A percentile compares a stretch with the other conserved stretches of the same genome.
Evolutionary conservation across 2,888 invertebrate genomes (phyloP).

Genomic region (Acrocera orbiculus): DNA sequence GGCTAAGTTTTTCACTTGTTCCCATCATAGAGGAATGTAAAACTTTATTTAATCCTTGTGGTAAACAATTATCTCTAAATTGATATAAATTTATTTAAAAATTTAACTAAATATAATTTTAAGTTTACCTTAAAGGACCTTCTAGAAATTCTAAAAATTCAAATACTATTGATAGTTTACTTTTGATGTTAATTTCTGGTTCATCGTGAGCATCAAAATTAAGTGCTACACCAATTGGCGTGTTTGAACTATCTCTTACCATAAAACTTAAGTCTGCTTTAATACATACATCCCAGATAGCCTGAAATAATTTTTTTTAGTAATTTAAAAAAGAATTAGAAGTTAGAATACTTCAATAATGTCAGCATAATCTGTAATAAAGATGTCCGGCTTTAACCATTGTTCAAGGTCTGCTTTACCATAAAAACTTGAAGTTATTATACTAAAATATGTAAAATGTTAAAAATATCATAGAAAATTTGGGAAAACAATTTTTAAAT

Average conservation of each 20-base stretch:
- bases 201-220: slow-evolving; percentile 72
- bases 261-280: slow-evolving; percentile 58
- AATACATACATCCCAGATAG: slow-evolving; percentile 51
- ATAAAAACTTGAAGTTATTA: slow-evolving; percentile 70
- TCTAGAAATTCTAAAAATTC: slow-evolving; percentile 63
- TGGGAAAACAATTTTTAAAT: too few relatives aligned
- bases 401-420: slow-evolving; percentile 71
- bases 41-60: slow-evolving; percentile 47
- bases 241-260: slow-evolving; percentile 37
- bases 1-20: slow-evolving; percentile 42
- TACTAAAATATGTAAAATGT: slow-evolving; percentile 35
- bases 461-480: too few relatives aligned
- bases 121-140: slow-evolving; percentile 44
- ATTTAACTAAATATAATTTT: not conserved
- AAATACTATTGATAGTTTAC: slow-evolving; percentile 53
- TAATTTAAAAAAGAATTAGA: slow-evolving; percentile 1
- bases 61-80: slow-evolving; percentile 38
- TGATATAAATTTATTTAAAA: not conserved
- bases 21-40: slow-evolving; percentile 82
- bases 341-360: slow-evolving; percentile 35
- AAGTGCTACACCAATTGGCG: slow-evolving; percentile 48
- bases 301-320: slow-evolving; percentile 17
- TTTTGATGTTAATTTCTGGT: slow-evolving; percentile 49
- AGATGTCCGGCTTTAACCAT: slow-evolving; percentile 53
- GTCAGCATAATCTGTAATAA: slow-evolving; percentile 47